These are phyloP conservation scores for Nephrotoma appendiculata DNA, from an alignment of 2,888 invertebrate species.

Conservation along the genomic window DNA sequence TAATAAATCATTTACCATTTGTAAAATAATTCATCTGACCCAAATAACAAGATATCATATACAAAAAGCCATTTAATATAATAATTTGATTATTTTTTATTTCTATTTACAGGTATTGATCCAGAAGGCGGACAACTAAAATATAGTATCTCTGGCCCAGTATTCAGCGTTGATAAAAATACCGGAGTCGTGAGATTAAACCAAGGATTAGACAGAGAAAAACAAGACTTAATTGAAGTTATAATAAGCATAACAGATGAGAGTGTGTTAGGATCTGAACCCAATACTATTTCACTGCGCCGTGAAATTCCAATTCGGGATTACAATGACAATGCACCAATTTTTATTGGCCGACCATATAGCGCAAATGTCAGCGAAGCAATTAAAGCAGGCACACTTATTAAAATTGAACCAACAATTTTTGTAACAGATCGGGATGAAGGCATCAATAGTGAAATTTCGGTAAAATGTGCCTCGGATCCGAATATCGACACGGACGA, in stretches of 20 bases:
- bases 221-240: slow-evolving; percentile 53
- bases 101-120: slow-evolving; percentile 41
- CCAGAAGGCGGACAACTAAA: slow-evolving; percentile 58
- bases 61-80: neutral
- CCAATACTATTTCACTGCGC: slow-evolving; percentile 63
- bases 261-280: slow-evolving; percentile 50
- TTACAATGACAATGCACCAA: slow-evolving; percentile 67
- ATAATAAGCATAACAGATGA: slow-evolving; percentile 73
- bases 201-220: slow-evolving; percentile 55
- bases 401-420: slow-evolving; percentile 43
- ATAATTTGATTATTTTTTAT: neutral
- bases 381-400: slow-evolving; percentile 43
- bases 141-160: slow-evolving; percentile 70
- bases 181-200: slow-evolving; percentile 62
- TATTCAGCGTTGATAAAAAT: slow-evolving; percentile 60
- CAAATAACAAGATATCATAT: neutral
- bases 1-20: neutral
- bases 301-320: slow-evolving; percentile 63
- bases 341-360: slow-evolving; percentile 59
- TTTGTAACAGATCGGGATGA: slow-evolving; percentile 57
- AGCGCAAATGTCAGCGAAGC: slow-evolving; percentile 56
- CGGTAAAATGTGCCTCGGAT: slow-evolving; percentile 45
- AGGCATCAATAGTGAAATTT: slow-evolving; percentile 55
- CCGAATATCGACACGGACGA: slow-evolving; percentile 44
- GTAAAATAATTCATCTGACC: neutral